Conservation (phyloP, 2,888 invertebrate species). For the Chymomyza fuscimana region DNA sequence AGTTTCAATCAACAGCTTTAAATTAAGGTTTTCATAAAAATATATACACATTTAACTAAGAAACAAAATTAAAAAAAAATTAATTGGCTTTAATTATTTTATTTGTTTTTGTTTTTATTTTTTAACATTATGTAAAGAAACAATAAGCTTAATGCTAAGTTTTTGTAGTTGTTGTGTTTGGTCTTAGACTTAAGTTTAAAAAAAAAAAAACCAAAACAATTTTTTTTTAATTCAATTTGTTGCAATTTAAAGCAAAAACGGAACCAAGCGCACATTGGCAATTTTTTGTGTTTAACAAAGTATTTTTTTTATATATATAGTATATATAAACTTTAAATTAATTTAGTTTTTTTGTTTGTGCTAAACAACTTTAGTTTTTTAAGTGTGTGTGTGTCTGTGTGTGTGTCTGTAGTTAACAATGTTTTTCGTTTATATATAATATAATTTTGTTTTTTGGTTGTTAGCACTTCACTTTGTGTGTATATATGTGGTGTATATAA, state of each 20-base stretch:
- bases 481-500: not conserved
- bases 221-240: constrained; percentile 22
- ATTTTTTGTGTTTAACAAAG: constrained; percentile 14
- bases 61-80: not conserved
- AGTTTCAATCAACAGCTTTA: constrained; percentile 32
- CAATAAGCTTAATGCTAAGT: not conserved
- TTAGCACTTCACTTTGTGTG: constrained; percentile 15
- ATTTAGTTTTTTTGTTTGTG: not conserved
- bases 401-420: constrained; percentile 12
- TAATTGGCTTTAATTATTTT: not conserved
- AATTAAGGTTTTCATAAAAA: not conserved
- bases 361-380: not conserved
- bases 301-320: not conserved
- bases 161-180: not conserved
- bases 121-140: constrained; percentile 2
- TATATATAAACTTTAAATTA: not conserved
- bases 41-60: constrained; percentile 18
- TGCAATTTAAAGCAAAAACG: constrained; percentile 17
- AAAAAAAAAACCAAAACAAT: constrained; percentile 12
- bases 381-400: constrained; percentile 11
- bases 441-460: not conserved
- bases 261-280: not conserved
- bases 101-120: constrained; percentile 4
- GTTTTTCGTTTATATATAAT: constrained; percentile 4
- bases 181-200: constrained; percentile 9